Evolutionary conservation across 2,113 vertebrate genomes (phyloP), one percentile per base, ranked within the genome.

Genomic region (Hepsetus odoe): DNA sequence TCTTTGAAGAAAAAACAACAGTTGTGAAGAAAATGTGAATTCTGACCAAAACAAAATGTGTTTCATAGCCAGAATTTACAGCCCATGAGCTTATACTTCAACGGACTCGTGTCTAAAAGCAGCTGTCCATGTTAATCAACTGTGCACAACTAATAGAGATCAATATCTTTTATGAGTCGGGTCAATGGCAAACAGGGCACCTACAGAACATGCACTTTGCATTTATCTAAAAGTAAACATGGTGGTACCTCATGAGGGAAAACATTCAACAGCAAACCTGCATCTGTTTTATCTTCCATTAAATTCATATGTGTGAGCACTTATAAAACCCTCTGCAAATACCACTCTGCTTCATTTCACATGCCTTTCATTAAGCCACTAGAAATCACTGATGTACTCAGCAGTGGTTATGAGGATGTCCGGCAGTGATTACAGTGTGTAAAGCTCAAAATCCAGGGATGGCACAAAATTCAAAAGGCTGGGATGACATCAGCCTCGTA

Each of bases 401-500:
- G 30, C 51, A 44, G 10, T 22, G 20, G 8, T 28, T 69, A 40
- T 20, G 40, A 14, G 44, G 28, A 49, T 70, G 38, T 59, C 65
- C 30, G 32, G 56, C 26, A 33, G 22, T 70, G 42, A 62, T 70
- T 64, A 75, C 22, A 69, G n/a, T 14, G n/a, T 30, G 58, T 59
- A 28, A 58, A 44, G 18, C 56, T 51, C 32, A 40, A 68, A 38
- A 59, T 71, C 35, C 26, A 2, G 1, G 18, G 10, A 35, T n/a
- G 70, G 58, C 28, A 68, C 74, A 18, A 26, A 62, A 66, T n/a
- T 20, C 13, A 0, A 18, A 53, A 6, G 22, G 24, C 44, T 24
- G 30, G 75, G 26, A 56, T 55, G 72, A 72, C 66, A 59, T 30
- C 71, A 68, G 53, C 24, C 40, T 65, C 33, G 76, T 69, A 71